Evolutionary conservation across 1,140 invertebrate genomes (phyloP).

Genomic region (Sarcophaga peregrina): DNA sequence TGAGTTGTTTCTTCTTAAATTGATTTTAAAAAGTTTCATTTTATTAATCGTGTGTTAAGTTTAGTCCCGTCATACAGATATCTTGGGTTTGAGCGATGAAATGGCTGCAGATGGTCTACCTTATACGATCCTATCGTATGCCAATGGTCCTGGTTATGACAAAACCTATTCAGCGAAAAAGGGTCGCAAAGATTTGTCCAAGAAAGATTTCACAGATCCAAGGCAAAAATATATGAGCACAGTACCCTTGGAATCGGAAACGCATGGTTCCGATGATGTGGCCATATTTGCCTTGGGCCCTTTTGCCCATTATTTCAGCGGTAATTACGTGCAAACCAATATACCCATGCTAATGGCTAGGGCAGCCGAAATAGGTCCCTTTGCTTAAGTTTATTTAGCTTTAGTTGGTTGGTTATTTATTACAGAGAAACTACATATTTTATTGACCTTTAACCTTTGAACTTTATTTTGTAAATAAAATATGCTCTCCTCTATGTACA

Average conservation of each 20-base stretch:
- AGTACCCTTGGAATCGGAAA: constrained; percentile 68
- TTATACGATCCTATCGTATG: constrained; percentile 77
- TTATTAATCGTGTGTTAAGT: constrained; percentile 42
- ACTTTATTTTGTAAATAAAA: background rate
- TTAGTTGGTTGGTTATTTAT: background rate
- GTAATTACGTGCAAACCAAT: constrained; percentile 72
- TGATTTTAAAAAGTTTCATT: background rate
- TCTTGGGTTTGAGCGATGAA: constrained; percentile 68
- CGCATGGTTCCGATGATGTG: constrained; percentile 73
- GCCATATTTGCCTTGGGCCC: constrained; percentile 69
- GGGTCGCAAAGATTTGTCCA: constrained; percentile 49
- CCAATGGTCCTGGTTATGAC: constrained; percentile 73
- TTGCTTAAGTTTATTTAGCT: constrained; percentile 47
- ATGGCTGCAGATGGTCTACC: constrained; percentile 71
- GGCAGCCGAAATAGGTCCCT: constrained; percentile 66
- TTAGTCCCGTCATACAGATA: constrained; percentile 71
- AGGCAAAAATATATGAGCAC: constrained; percentile 64
- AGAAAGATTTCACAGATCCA: constrained; percentile 55
- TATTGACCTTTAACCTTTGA: background rate
- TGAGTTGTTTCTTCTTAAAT: constrained; percentile 40
- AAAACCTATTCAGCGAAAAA: constrained; percentile 35
- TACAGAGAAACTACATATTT: background rate
- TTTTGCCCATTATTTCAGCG: constrained; percentile 71
- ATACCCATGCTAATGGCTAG: constrained; percentile 73
- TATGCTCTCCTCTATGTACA: background rate